phyloP scores from a whole-genome alignment of 2,888 invertebrate genomes.

The Dascillus cervinus region DNA sequence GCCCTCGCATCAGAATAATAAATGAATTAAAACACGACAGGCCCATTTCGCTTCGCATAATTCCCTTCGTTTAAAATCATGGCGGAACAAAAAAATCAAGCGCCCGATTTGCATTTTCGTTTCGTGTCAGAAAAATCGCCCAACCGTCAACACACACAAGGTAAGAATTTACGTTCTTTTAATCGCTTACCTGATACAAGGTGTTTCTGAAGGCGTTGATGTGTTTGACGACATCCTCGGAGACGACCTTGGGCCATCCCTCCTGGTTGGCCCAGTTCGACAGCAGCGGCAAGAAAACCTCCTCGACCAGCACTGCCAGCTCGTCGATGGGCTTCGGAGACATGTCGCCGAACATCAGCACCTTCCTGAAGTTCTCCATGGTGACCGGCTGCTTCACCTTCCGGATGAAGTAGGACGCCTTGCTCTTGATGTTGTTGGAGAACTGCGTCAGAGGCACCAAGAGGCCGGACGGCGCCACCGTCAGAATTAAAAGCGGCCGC shows the following conservation, averaged over 20 bases:
- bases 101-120: too few species aligned
- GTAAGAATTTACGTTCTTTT: background rate
- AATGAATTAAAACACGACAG: too few species aligned
- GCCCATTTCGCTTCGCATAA: background rate
- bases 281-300: constrained; percentile 64
- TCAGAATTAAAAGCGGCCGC: constrained; percentile 50
- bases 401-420: constrained; percentile 72
- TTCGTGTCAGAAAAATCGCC: too few species aligned
- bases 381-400: constrained; percentile 55
- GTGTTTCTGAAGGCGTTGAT: constrained; percentile 60
- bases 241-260: constrained; percentile 67
- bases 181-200: constrained; percentile 51
- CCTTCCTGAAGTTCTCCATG: constrained; percentile 47
- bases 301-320: constrained; percentile 59
- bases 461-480: constrained; percentile 53
- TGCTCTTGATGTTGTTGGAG: constrained; percentile 53
- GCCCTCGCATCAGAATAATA: too few species aligned
- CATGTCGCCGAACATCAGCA: constrained; percentile 63
- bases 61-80: constrained; percentile 1
- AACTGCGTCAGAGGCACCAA: constrained; percentile 59
- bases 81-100: too few species aligned
- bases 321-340: constrained; percentile 64
- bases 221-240: constrained; percentile 63
- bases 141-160: too few species aligned
- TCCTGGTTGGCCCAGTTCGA: constrained; percentile 62